Evolutionary conservation across 1,140 invertebrate species (phyloP).

Genomic region (Listronotus bonariensis): DNA sequence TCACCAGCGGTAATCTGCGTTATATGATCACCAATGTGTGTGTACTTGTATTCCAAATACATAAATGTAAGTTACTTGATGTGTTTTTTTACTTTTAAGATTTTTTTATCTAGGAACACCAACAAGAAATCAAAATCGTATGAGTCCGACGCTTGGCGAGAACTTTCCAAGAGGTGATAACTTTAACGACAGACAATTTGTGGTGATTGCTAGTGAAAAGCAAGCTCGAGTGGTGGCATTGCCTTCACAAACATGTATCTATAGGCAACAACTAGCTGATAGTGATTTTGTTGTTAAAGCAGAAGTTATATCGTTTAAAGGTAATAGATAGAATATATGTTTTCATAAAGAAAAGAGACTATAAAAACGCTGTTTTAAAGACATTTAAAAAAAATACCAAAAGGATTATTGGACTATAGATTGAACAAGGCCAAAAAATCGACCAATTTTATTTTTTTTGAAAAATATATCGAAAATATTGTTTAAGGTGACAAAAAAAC

Average conservation of each 20-base stretch:
- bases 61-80: no score
- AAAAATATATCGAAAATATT: no score
- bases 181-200: conserved; percentile 85
- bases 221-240: conserved; percentile 92
- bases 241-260: conserved; percentile 91
- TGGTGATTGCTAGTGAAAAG: conserved; percentile 92
- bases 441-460: no score
- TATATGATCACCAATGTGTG: no score
- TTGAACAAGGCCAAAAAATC: no score
- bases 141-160: conserved; percentile 73
- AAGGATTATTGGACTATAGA: no score
- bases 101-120: conserved; percentile 60
- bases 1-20: no score
- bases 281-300: conserved; percentile 92
- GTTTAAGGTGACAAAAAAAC: no score
- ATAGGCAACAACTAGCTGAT: conserved; percentile 82
- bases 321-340: conserved; percentile 56
- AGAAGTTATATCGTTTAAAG: conserved; percentile 91
- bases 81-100: conserved; percentile 12
- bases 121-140: conserved; percentile 67
- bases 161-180: conserved; percentile 57
- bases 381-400: no score
- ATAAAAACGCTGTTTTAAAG: no score
- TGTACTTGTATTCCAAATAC: no score
- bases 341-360: no score